A percentile compares a stretch with the other conserved stretches of the same genome.
These are phyloP conservation scores for Sminthurinus aureus DNA, from an alignment of 2,888 invertebrate genomes.

Conservation along the genomic window DNA sequence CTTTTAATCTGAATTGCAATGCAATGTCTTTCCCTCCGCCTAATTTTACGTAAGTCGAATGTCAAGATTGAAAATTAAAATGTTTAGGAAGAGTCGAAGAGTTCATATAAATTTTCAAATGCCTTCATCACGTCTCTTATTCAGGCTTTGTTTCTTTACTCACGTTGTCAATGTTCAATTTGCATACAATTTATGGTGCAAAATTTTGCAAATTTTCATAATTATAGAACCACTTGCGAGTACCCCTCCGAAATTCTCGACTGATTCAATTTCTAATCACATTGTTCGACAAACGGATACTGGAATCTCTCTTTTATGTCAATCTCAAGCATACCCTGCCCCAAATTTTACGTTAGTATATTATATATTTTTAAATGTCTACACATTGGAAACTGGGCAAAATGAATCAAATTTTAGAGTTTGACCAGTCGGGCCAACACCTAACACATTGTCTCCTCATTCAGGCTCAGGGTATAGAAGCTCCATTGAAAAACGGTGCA, in stretches of 20 bases:
- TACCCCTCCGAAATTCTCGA: slow-evolving; percentile 70
- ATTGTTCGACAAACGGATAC: slow-evolving; percentile 44
- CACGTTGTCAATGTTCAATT: no score
- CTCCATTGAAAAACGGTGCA: neutral
- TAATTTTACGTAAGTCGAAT: slow-evolving; percentile 73
- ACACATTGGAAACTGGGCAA: no score
- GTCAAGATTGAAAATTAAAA: no score
- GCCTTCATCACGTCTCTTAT: no score
- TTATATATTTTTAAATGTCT: no score
- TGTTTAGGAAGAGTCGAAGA: no score
- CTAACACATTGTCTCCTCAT: neutral
- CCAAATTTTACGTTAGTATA: slow-evolving; percentile 57
- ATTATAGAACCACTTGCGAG: slow-evolving; percentile 62
- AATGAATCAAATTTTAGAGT: no score
- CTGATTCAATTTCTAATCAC: slow-evolving; percentile 68
- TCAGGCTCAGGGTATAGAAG: neutral
- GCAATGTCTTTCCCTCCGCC: slow-evolving; percentile 78
- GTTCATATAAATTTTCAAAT: no score
- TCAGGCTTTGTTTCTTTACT: no score
- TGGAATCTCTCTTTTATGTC: slow-evolving; percentile 55
- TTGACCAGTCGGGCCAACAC: neutral
- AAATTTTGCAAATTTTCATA: neutral
- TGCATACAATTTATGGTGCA: no score
- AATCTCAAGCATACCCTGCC: slow-evolving; percentile 58
- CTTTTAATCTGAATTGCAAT: slow-evolving; percentile 73